A percentile compares a stretch with the other conserved stretches of the same genome.
Evolutionary conservation across 1,140 invertebrate genomes (phyloP).

Genomic region (Pseudomyrmex concolor): DNA sequence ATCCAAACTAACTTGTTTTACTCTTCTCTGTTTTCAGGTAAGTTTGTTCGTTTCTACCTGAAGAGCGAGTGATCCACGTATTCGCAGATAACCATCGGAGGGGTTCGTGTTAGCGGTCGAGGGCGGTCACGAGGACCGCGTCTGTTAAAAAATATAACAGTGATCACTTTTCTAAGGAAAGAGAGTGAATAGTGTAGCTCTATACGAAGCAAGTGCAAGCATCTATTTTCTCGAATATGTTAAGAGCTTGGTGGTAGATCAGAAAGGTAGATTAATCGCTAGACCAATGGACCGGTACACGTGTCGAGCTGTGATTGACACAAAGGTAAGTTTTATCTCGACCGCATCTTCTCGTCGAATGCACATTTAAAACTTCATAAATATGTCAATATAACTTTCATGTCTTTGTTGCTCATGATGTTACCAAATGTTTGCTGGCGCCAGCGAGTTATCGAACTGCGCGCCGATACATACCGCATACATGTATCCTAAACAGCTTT

Average conservation of each 20-base stretch:
- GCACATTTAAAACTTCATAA: constrained; percentile 3
- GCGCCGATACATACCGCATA: too few relatives aligned
- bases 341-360: constrained; percentile 32
- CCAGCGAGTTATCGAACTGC: too few relatives aligned
- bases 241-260: constrained; percentile 58
- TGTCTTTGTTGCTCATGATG: background rate
- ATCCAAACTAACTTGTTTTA: constrained; percentile 55
- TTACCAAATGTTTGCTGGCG: too few relatives aligned
- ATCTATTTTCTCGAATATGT: constrained; percentile 47
- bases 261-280: constrained; percentile 66
- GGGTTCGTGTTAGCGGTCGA: constrained; percentile 76
- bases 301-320: constrained; percentile 71
- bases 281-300: constrained; percentile 63
- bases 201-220: background rate
- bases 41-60: constrained; percentile 70
- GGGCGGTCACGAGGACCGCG: constrained; percentile 31
- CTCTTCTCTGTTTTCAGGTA: constrained; percentile 78
- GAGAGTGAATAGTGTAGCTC: too few relatives aligned
- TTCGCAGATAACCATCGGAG: constrained; percentile 77
- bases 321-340: constrained; percentile 64
- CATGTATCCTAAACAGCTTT: background rate
- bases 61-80: constrained; percentile 74
- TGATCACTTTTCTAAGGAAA: constrained; percentile 63
- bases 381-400: constrained; percentile 11
- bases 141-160: constrained; percentile 70